A percentile compares a stretch with the other conserved stretches of the same genome.
These are phyloP conservation scores for Capricornis sumatraensis DNA, from an alignment of 2,113 vertebrate species.

Conservation along the genomic window DNA sequence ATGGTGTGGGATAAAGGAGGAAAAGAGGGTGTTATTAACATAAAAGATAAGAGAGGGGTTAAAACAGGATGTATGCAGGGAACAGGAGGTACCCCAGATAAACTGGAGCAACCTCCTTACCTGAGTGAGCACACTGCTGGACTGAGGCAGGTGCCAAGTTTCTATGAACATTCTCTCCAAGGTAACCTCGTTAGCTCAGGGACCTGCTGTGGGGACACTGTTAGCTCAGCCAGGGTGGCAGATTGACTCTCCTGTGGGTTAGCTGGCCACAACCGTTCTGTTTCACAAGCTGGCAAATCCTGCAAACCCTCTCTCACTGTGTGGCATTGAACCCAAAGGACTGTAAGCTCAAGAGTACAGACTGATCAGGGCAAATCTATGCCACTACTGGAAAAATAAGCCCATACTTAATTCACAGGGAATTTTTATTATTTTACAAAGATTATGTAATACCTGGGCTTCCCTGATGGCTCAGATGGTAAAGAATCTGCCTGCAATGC, in stretches of 20 bases:
- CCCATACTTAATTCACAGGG: neutral
- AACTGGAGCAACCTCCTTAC: neutral
- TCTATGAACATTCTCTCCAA: accelerated
- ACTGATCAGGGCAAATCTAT: neutral
- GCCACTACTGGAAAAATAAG: neutral
- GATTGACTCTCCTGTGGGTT: no score
- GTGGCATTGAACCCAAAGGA: neutral
- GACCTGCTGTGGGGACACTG: no score
- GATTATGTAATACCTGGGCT: neutral
- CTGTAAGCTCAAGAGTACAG: accelerated
- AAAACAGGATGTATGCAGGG: neutral
- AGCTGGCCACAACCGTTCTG: neutral
- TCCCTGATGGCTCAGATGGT: neutral
- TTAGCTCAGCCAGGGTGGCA: neutral
- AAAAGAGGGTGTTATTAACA: neutral
- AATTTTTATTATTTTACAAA: neutral
- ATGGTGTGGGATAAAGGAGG: neutral
- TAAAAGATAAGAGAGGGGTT: neutral
- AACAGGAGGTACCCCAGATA: neutral
- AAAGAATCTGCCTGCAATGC: neutral
- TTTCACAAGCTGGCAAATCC: neutral
- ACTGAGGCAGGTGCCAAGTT: neutral
- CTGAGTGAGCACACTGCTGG: accelerated
- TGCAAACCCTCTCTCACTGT: neutral
- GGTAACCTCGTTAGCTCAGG: neutral